Evolutionary conservation across 2,113 vertebrate genomes (phyloP).

Genomic region (Nibea coibor): DNA sequence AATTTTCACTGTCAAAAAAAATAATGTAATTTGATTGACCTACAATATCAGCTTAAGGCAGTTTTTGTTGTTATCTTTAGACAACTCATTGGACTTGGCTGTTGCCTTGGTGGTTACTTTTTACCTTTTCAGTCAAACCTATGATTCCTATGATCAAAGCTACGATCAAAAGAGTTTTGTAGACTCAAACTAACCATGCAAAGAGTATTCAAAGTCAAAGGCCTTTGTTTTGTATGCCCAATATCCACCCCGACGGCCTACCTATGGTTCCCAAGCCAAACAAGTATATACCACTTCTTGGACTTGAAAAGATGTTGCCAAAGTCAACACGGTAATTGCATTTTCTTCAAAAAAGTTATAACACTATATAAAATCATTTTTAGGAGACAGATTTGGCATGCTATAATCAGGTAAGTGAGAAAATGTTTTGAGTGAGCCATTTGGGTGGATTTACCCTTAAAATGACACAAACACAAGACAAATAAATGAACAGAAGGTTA

Average conservation of each 20-base stretch:
- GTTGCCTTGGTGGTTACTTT: too few relatives aligned
- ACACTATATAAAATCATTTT: not conserved
- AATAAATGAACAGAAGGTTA: not conserved
- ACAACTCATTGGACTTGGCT: not conserved
- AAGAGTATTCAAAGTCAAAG: too few relatives aligned
- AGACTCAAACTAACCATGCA: too few relatives aligned
- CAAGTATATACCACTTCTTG: too few relatives aligned
- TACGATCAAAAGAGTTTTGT: too few relatives aligned
- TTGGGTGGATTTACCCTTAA: not conserved
- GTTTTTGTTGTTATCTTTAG: not conserved
- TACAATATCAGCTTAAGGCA: not conserved
- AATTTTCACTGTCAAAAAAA: not conserved
- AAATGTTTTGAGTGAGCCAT: not conserved
- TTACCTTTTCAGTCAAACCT: too few relatives aligned
- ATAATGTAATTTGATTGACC: not conserved
- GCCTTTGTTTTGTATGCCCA: too few relatives aligned
- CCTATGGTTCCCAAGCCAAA: too few relatives aligned
- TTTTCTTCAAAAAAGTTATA: not conserved
- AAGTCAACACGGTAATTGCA: not conserved
- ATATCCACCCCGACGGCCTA: too few relatives aligned
- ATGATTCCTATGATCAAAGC: too few relatives aligned
- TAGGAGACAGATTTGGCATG: not conserved
- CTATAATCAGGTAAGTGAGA: not conserved
- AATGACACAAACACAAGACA: not conserved
- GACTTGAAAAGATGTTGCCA: not conserved